A percentile compares a stretch with the other conserved stretches of the same genome.
Evolutionary conservation across 2,797 vertebrate genomes (phyloP).

Genomic region (Cynopterus sphinx): DNA sequence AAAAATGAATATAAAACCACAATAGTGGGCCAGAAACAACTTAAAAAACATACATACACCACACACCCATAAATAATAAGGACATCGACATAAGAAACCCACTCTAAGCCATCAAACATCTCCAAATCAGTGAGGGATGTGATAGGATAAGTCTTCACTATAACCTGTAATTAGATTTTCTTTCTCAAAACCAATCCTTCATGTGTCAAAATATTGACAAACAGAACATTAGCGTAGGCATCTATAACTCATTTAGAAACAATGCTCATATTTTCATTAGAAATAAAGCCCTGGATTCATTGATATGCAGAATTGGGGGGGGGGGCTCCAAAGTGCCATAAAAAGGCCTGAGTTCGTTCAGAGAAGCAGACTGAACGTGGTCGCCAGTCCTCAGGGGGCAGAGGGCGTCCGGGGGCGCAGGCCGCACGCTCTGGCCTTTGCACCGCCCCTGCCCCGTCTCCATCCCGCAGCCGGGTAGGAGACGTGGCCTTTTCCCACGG

Average conservation of each 20-base stretch:
- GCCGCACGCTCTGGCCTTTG: not conserved
- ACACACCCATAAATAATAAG: not conserved
- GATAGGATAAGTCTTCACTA: conserved; percentile 43
- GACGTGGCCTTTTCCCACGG: not conserved
- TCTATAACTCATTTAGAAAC: conserved; percentile 55
- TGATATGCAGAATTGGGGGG: not conserved
- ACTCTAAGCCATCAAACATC: not conserved
- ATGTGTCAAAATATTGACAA: conserved; percentile 73
- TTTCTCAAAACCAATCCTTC: conserved; percentile 58
- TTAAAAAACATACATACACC: not conserved
- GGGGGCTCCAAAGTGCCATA: not conserved
- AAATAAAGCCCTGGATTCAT: not conserved
- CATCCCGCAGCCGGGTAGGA: not conserved
- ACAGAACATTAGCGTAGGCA: not conserved
- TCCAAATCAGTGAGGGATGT: not conserved
- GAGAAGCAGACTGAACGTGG: not conserved
- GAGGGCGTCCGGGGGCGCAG: not conserved
- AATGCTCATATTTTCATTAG: not conserved
- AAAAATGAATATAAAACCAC: not conserved
- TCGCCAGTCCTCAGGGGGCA: not conserved
- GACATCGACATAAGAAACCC: not conserved
- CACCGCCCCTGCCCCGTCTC: not conserved
- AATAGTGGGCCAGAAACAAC: not conserved
- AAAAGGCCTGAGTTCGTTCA: not conserved
- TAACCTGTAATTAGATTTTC: conserved; percentile 65